These are phyloP conservation scores for Amorpha juglandis DNA, from an alignment of 2,888 invertebrate genomes.

Conservation along the genomic window DNA sequence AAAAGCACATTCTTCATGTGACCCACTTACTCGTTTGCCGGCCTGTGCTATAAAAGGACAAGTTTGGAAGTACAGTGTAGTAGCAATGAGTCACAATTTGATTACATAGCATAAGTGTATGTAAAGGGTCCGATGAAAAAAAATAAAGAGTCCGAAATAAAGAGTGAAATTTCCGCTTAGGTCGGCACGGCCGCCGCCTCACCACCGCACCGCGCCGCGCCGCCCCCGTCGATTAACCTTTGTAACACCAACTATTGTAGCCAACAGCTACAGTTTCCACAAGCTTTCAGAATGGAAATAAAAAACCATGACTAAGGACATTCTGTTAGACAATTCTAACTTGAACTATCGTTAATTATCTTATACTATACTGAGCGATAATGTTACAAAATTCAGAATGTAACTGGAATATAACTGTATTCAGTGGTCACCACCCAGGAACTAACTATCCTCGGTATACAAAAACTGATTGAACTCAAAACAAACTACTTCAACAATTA, in stretches of 20 bases:
- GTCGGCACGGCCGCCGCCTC: background rate
- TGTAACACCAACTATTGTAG: background rate
- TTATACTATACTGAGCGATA: background rate
- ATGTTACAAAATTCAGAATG: too few relatives aligned
- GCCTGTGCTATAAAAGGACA: too few relatives aligned
- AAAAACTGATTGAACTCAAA: too few relatives aligned
- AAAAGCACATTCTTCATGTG: too few relatives aligned
- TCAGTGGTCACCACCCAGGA: too few relatives aligned
- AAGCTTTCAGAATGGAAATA: background rate
- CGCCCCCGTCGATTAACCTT: background rate
- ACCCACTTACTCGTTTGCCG: too few relatives aligned
- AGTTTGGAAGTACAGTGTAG: too few relatives aligned
- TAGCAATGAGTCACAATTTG: background rate
- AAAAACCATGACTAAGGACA: background rate
- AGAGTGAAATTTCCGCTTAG: background rate
- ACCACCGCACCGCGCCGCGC: background rate
- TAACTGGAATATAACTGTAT: too few relatives aligned
- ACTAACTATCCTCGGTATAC: too few relatives aligned
- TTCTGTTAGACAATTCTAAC: background rate
- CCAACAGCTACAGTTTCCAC: background rate
- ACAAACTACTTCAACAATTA: too few relatives aligned
- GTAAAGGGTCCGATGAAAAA: background rate
- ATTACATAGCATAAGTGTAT: background rate
- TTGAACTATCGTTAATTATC: background rate
- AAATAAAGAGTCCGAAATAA: background rate